A percentile compares a stretch with the other conserved stretches of the same genome.
phyloP scores from a whole-genome alignment of 2,113 vertebrate genomes.

The Typhlomys cinereus region DNA sequence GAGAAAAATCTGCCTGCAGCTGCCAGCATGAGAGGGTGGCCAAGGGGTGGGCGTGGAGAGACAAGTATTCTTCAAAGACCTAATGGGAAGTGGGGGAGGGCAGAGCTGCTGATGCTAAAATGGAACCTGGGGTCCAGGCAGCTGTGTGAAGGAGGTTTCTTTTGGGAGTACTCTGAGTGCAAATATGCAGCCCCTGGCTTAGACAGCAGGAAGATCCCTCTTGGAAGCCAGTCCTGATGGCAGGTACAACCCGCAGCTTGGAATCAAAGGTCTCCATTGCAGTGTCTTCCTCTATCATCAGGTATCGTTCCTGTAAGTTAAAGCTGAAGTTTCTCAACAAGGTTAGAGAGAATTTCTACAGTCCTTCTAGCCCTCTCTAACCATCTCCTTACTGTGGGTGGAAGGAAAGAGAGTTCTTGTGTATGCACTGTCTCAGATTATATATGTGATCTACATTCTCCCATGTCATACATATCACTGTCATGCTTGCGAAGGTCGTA shows the following conservation, averaged over 20 bases:
- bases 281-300: background rate
- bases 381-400: background rate
- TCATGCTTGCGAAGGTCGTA: background rate
- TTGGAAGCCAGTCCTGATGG: background rate
- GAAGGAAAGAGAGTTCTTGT: background rate
- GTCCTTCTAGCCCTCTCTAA: background rate
- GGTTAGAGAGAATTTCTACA: conserved; percentile 7
- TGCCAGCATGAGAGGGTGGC: conserved; percentile 62
- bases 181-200: background rate
- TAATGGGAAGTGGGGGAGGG: too few relatives aligned
- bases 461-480: background rate
- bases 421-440: background rate
- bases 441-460: background rate
- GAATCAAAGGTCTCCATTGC: conserved; percentile 9
- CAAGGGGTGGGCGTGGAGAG: conserved; percentile 42
- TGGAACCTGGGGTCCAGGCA: background rate
- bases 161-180: conserved; percentile 15
- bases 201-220: background rate
- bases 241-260: background rate
- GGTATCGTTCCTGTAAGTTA: background rate
- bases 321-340: background rate
- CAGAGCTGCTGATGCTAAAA: conserved; percentile 19
- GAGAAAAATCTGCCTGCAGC: conserved; percentile 67
- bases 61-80: conserved; percentile 16
- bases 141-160: background rate